Evolutionary conservation across 2,888 invertebrate species (phyloP).

Genomic region (Tetrapedia diversipes): DNA sequence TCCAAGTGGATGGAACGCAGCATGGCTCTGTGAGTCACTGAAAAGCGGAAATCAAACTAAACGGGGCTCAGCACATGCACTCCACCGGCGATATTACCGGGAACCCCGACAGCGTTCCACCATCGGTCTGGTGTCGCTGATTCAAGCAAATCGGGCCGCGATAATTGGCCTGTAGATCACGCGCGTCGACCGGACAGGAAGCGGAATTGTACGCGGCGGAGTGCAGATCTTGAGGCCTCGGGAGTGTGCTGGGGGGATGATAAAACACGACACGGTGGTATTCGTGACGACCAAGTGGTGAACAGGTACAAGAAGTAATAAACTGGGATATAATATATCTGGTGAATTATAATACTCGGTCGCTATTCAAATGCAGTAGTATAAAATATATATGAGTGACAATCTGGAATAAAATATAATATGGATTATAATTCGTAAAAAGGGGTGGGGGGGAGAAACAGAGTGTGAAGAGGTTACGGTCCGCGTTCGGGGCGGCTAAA

Average conservation of each 20-base stretch:
- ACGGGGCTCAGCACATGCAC: slow-evolving; percentile 73
- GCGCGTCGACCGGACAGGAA: slow-evolving; percentile 5
- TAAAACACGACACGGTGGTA: slow-evolving; percentile 66
- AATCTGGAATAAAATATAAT: slow-evolving; percentile 82
- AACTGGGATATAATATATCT: slow-evolving; percentile 70
- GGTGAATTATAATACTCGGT: slow-evolving; percentile 67
- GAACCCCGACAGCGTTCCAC: neutral
- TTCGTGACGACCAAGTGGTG: slow-evolving; percentile 73
- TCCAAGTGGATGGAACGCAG: slow-evolving; percentile 42
- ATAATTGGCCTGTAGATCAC: slow-evolving; percentile 54
- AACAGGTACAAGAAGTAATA: slow-evolving; percentile 66
- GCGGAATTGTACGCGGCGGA: slow-evolving; percentile 62
- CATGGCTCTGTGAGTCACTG: slow-evolving; percentile 65
- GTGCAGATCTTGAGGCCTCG: slow-evolving; percentile 73
- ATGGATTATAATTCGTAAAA: slow-evolving; percentile 79
- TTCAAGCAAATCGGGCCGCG: slow-evolving; percentile 38
- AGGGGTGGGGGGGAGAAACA: slow-evolving; percentile 50
- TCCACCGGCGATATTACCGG: slow-evolving; percentile 60
- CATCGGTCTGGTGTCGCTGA: slow-evolving; percentile 24
- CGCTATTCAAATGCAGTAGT: slow-evolving; percentile 73
- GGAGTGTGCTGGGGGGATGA: slow-evolving; percentile 53
- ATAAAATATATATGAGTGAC: slow-evolving; percentile 74
- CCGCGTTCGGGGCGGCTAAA: slow-evolving; percentile 38
- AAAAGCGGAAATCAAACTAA: slow-evolving; percentile 73
- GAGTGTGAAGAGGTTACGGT: slow-evolving; percentile 43